Evolutionary conservation across 1,140 invertebrate genomes (phyloP), one percentile per base, ranked within the genome.

Genomic region (Bombus soroeensis): DNA sequence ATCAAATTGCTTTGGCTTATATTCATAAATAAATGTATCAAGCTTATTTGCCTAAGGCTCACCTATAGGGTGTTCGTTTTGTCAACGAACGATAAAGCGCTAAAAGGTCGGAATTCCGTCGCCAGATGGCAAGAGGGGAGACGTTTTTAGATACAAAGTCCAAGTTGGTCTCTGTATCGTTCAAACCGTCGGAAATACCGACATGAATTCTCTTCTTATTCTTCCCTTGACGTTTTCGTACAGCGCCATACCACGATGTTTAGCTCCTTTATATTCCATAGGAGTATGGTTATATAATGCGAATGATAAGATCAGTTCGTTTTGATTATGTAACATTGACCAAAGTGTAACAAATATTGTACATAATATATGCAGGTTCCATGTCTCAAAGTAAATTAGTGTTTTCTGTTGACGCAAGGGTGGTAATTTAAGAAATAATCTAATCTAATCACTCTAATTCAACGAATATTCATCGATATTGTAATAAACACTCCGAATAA

Each of bases 41-140:
- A 25, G 53, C 25, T 22, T 41, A 13, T n/a, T 18, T 0, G 18
- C n/a, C 10, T 25, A 9, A 15, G 28, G 43, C 10, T 32, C 13
- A 25, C 9, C 8, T 32, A 43, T 1, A 70, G 53, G 68, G 10
- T 64, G 53, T 47, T 66, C 43, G 39, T 66, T 32, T 74, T 81
- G 59, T 68, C 78, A 71, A 70, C 84, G 37, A 53, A 43, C 59
- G 79, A 85, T 85, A 85, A 85, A 22, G 10, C 2, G 28, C 0
- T 10, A 22, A 2, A 5, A 25, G 75, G 15, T 47, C 9, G 39
- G n/a, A 39, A 53, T 41, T 34, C 28, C 13, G 53, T 57, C 71
- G 62, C 12, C 37, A 57, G 84, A 74, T 81, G 78, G 71, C 84
- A 81, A 81, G 79, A 43, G 43, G 37, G 18, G 18, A 43, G 25